Conservation (phyloP, 1,140 invertebrate species). For the Penaeus vannamei region DNA sequence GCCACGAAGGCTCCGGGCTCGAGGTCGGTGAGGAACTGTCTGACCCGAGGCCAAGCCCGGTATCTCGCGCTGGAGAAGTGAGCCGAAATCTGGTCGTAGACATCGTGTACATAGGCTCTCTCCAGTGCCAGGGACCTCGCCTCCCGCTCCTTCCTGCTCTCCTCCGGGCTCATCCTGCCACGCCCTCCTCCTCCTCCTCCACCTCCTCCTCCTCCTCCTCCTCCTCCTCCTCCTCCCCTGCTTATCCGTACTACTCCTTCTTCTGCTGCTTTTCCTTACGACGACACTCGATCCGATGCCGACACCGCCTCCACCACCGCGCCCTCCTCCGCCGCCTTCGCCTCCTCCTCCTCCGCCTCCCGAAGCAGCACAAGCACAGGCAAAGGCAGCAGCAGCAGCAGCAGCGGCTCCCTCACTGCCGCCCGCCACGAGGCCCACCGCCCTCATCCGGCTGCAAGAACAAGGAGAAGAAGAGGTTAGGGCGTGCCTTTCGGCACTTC, state of each 20-base stretch:
- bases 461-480: background rate
- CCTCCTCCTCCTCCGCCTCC: slow-evolving; percentile 25
- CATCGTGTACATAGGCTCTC: slow-evolving; percentile 94
- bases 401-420: slow-evolving; percentile 56
- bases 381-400: slow-evolving; percentile 57
- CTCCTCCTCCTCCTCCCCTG: slow-evolving; percentile 31
- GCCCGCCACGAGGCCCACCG: slow-evolving; percentile 50
- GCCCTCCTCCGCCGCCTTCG: background rate
- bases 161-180: slow-evolving; percentile 66
- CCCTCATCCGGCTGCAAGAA: slow-evolving; percentile 58
- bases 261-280: slow-evolving; percentile 23
- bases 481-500: background rate
- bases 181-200: slow-evolving; percentile 33
- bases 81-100: slow-evolving; percentile 88
- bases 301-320: background rate
- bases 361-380: slow-evolving; percentile 8
- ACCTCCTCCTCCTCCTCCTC: slow-evolving; percentile 8
- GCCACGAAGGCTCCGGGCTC: slow-evolving; percentile 93
- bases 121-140: slow-evolving; percentile 88
- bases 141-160: slow-evolving; percentile 75
- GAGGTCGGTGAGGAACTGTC: slow-evolving; percentile 87
- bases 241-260: slow-evolving; percentile 14
- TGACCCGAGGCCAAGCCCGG: slow-evolving; percentile 86
- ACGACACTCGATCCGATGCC: background rate
- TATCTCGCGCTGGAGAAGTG: slow-evolving; percentile 74